Conservation (phyloP, 2,888 invertebrate species). For the Cryptus armator region DNA sequence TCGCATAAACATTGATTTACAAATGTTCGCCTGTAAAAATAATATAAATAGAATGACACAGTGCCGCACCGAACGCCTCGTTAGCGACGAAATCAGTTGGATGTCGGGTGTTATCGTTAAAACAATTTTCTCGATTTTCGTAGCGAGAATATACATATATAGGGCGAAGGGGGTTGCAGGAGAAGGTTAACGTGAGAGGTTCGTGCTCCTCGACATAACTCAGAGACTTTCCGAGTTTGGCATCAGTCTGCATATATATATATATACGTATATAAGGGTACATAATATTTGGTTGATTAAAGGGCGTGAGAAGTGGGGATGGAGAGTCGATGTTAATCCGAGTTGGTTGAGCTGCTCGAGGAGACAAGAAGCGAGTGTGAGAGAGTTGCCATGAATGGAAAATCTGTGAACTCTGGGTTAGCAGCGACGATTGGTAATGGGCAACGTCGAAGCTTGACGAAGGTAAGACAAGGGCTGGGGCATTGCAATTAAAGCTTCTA, state of each 20-base stretch:
- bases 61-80: conserved; percentile 38
- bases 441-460: conserved; percentile 64
- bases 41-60: conserved; percentile 20
- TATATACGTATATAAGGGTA: neutral
- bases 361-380: neutral
- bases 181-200: conserved; percentile 61
- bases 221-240: conserved; percentile 48
- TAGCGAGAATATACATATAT: neutral
- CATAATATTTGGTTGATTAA: conserved; percentile 47
- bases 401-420: conserved; percentile 41
- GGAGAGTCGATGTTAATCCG: conserved; percentile 52
- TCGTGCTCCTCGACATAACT: conserved; percentile 64
- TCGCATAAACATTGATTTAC: too few species aligned
- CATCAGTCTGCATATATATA: neutral
- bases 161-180: conserved; percentile 1
- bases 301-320: neutral
- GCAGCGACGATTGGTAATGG: conserved; percentile 56
- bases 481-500: conserved; percentile 71
- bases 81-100: conserved; percentile 49
- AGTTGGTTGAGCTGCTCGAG: conserved; percentile 28
- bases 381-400: conserved; percentile 40
- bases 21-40: neutral
- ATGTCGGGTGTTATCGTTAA: conserved; percentile 38
- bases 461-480: conserved; percentile 61
- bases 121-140: conserved; percentile 59